Evolutionary conservation across 1,140 invertebrate genomes (phyloP).

Genomic region (Eueides isabella): DNA sequence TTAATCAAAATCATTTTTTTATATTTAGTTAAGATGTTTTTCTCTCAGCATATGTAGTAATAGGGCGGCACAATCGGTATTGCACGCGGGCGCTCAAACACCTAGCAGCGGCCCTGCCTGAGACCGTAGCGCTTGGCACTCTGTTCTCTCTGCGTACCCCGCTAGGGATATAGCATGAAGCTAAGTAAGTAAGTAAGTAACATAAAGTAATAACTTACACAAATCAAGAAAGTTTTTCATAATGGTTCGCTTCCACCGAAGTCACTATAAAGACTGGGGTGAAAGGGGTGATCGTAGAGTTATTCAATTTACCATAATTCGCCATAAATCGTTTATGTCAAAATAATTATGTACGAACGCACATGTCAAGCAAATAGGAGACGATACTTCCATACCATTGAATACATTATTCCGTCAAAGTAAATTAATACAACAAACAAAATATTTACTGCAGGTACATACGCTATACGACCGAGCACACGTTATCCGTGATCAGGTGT

Average conservation of each 20-base stretch:
- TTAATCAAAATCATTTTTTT: no score
- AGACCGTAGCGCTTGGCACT: no score
- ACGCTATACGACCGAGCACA: neutral
- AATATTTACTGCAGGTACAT: neutral
- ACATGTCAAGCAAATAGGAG: constrained; percentile 20
- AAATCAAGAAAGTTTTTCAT: neutral
- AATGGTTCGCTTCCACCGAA: constrained; percentile 25
- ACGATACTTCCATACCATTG: constrained; percentile 33
- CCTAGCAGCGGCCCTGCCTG: no score
- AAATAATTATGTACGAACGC: constrained; percentile 36
- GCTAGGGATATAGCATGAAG: no score
- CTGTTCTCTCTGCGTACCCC: no score
- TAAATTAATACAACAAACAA: constrained; percentile 17
- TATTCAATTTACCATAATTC: constrained; percentile 18
- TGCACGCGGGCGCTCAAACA: no score
- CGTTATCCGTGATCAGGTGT: neutral
- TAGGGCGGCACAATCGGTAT: no score
- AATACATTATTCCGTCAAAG: constrained; percentile 18
- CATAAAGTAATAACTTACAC: constrained; percentile 27
- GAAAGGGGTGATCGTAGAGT: constrained; percentile 4
- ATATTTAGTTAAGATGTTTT: no score
- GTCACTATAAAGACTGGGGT: constrained; percentile 33
- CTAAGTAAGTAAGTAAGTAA: no score
- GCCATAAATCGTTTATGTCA: constrained; percentile 34
- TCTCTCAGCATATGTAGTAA: no score